Conservation (phyloP, 2,797 vertebrate genomes). For the Eulemur albifrons region DNA sequence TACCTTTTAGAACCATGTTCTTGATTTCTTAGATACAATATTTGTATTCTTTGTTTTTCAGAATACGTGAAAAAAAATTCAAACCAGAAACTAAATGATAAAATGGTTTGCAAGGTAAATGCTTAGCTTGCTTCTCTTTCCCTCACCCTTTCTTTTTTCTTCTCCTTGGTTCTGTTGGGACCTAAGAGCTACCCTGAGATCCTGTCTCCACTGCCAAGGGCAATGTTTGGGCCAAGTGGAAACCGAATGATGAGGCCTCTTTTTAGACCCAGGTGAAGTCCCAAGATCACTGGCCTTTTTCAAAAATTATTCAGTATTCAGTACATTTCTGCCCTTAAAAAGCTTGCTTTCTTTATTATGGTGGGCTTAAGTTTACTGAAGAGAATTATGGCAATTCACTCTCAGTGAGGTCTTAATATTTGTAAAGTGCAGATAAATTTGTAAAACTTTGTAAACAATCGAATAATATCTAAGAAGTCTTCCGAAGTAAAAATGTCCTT, state of each 20-base stretch:
- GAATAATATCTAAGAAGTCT: not conserved
- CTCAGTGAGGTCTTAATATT: not conserved
- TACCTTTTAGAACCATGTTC: not conserved
- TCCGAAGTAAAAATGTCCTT: not conserved
- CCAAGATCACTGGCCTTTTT: not conserved
- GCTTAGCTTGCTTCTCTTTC: not conserved
- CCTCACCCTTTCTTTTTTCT: rapidly evolving
- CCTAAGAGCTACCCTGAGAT: not conserved
- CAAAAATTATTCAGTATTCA: not conserved
- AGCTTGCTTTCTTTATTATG: not conserved
- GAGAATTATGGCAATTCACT: not conserved
- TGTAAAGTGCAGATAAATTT: not conserved
- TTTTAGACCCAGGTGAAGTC: not conserved
- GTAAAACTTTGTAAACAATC: constrained; percentile 4
- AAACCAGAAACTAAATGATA: not conserved
- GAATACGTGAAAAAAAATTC: not conserved
- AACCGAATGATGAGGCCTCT: not conserved
- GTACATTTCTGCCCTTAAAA: not conserved
- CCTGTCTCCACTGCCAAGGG: not conserved
- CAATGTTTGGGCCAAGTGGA: not conserved
- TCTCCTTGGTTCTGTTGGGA: not conserved
- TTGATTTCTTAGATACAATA: not conserved
- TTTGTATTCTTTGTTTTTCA: not conserved
- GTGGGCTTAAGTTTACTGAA: not conserved
- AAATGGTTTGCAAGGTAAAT: not conserved